A percentile compares a stretch with the other conserved stretches of the same genome.
Evolutionary conservation across 35 echinoderm and acorn worm species (phyloP).

Genomic region (Holothuria glaberrima): DNA sequence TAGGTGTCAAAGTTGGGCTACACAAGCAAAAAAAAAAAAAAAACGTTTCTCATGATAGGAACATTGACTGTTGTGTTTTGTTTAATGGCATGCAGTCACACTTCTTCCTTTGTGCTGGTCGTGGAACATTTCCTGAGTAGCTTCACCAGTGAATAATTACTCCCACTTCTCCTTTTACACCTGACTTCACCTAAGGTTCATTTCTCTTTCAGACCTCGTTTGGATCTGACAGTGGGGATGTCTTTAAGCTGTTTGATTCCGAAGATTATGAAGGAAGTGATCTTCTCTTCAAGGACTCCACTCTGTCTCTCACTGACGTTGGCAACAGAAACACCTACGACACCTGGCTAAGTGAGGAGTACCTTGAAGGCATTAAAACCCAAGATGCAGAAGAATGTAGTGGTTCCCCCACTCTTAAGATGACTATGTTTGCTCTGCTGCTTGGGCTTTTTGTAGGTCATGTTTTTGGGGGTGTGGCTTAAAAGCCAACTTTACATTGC

Average conservation of each 20-base stretch:
- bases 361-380: conserved; percentile 39
- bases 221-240: background rate
- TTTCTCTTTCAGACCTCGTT: background rate
- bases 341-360: conserved; percentile 53
- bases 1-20: no score
- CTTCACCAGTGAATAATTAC: no score
- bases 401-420: background rate
- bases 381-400: background rate
- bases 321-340: conserved; percentile 59
- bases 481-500: background rate
- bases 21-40: no score
- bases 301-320: conserved; percentile 7
- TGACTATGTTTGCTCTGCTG: background rate
- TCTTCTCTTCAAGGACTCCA: conserved; percentile 71
- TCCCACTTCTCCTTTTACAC: background rate
- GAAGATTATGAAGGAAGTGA: conserved; percentile 39
- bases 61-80: no score
- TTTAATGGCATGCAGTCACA: no score
- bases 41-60: no score
- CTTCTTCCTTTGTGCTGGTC: no score
- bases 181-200: background rate
- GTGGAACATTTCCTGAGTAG: no score
- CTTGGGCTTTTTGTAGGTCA: background rate
- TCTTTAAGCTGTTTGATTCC: conserved; percentile 63
- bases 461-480: background rate